phyloP scores from a whole-genome alignment of 1,140 invertebrate genomes.

The Acromyrmex echinatior region DNA sequence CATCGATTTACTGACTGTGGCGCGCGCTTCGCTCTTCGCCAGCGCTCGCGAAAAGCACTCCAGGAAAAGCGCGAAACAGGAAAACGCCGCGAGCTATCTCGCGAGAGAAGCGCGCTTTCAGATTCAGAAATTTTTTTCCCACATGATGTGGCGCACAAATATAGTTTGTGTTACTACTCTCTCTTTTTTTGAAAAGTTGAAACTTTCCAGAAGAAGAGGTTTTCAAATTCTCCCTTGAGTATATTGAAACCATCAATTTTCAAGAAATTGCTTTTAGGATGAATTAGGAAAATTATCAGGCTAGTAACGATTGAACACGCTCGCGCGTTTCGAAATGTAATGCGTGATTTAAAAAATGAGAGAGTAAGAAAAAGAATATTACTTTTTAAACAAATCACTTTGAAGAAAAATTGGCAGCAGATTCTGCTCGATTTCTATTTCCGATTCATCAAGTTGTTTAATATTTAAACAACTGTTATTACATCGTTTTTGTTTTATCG shows the following conservation, averaged over 20 bases:
- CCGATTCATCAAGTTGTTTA: background rate
- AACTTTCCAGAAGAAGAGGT: background rate
- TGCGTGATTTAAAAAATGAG: background rate
- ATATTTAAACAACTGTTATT: conserved; percentile 13
- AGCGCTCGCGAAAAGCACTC: conserved; percentile 1
- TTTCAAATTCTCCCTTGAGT: background rate
- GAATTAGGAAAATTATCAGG: background rate
- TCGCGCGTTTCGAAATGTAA: background rate
- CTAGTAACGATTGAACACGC: background rate
- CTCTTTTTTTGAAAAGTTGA: background rate
- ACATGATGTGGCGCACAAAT: background rate
- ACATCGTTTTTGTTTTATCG: background rate
- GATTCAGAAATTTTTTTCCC: background rate
- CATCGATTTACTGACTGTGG: conserved; percentile 77
- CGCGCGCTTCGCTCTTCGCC: conserved; percentile 67
- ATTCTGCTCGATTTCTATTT: background rate
- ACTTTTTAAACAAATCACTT: background rate
- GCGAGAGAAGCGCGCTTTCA: background rate
- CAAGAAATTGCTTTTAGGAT: background rate
- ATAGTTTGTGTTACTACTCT: background rate
- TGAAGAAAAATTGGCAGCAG: background rate
- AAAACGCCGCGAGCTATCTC: conserved; percentile 18
- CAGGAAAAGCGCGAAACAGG: conserved; percentile 2
- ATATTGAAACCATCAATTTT: background rate
- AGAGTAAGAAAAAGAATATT: background rate